Conservation (phyloP, 2,113 vertebrate species). For the Tapirus terrestris region DNA sequence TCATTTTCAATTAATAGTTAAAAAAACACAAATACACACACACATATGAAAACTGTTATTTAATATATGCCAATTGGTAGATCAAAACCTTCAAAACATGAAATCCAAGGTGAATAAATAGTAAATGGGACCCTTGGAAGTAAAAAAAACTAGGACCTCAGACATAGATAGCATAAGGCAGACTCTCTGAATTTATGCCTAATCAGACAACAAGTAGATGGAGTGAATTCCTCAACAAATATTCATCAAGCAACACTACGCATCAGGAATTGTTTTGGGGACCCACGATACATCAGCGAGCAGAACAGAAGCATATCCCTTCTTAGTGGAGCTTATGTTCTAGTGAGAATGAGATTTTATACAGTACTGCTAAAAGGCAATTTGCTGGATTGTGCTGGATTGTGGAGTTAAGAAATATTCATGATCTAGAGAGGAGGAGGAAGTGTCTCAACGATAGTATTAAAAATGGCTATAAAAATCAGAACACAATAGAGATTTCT, state of each 20-base stretch:
- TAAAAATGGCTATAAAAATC: conserved; percentile 11
- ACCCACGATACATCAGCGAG: not conserved
- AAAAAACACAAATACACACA: not conserved
- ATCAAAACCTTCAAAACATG: not conserved
- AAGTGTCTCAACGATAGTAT: not conserved
- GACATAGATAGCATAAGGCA: not conserved
- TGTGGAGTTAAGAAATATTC: not conserved
- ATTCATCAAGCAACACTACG: not conserved
- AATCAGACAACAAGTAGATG: not conserved
- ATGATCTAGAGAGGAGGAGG: not conserved
- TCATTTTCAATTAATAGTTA: not conserved
- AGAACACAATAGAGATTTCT: not conserved
- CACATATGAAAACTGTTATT: not conserved
- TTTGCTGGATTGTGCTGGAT: not conserved
- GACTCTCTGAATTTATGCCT: not conserved
- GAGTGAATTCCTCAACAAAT: not conserved
- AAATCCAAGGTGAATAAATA: not conserved
- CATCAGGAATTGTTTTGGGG: not conserved
- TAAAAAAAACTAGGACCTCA: not conserved
- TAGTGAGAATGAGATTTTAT: not conserved
- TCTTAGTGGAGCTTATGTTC: not conserved
- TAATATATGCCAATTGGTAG: not conserved
- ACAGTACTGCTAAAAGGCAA: not conserved
- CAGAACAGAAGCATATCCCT: not conserved
- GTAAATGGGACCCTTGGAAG: not conserved